Evolutionary conservation across 2,888 invertebrate genomes (phyloP).

Genomic region (Sialis fuliginosa): DNA sequence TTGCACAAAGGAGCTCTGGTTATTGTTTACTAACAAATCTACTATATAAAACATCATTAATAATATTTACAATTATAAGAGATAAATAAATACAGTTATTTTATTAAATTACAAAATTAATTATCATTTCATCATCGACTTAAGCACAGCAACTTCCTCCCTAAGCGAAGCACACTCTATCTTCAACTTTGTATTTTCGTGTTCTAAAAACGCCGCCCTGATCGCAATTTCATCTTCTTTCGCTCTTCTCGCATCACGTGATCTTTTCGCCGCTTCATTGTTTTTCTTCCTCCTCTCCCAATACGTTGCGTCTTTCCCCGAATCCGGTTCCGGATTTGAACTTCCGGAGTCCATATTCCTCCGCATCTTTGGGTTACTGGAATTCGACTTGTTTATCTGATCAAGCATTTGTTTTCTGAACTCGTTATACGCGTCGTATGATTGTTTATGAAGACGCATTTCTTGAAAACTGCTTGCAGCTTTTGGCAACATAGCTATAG

Average conservation of each 20-base stretch:
- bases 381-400: constrained; percentile 42
- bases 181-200: constrained; percentile 64
- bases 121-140: no score
- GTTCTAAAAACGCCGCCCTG: constrained; percentile 70
- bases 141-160: constrained; percentile 32
- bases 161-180: constrained; percentile 48
- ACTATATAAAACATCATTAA: no score
- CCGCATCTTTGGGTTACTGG: constrained; percentile 56
- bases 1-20: no score
- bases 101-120: no score
- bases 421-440: constrained; percentile 48
- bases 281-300: constrained; percentile 78
- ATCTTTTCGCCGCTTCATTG: constrained; percentile 89
- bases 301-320: constrained; percentile 59
- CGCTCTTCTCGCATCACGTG: constrained; percentile 72
- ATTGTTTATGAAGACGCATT: constrained; percentile 32
- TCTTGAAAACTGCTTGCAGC: constrained; percentile 21
- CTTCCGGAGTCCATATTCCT: constrained; percentile 19
- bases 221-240: constrained; percentile 88
- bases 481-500: constrained; percentile 25
- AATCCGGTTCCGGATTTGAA: constrained; percentile 6
- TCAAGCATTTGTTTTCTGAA: constrained; percentile 51
- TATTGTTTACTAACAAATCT: no score
- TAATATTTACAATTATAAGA: no score
- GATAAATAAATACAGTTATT: no score